A percentile compares a stretch with the other conserved stretches of the same genome.
Evolutionary conservation across 1,140 invertebrate genomes (phyloP).

Genomic region (Zaprionus kolodkinae): DNA sequence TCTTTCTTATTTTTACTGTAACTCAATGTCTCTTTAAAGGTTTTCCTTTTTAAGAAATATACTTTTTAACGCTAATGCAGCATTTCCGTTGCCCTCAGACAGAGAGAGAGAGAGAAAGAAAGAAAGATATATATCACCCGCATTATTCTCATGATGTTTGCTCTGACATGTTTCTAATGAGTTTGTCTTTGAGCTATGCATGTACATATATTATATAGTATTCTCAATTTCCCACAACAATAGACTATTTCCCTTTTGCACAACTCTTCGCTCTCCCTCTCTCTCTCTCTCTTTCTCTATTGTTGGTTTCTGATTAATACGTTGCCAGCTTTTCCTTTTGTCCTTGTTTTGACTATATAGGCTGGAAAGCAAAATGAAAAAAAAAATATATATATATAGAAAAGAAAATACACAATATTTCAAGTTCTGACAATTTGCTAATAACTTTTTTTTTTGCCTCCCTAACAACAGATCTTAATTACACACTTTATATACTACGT

Average conservation of each 20-base stretch:
- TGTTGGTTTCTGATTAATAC: conserved; percentile 25
- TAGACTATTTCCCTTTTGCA: neutral
- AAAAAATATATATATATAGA: neutral
- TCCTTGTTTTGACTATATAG: conserved; percentile 15
- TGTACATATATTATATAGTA: neutral
- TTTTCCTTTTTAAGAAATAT: neutral
- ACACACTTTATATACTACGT: neutral
- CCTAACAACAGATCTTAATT: neutral
- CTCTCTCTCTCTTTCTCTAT: neutral
- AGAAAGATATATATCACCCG: conserved; percentile 2
- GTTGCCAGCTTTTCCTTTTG: conserved; percentile 28
- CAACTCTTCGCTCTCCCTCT: neutral
- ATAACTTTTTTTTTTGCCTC: conserved; percentile 16
- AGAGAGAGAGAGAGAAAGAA: neutral
- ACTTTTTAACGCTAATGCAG: neutral
- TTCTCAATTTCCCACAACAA: conserved; percentile 25
- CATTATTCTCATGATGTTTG: conserved; percentile 14
- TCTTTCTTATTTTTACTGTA: neutral
- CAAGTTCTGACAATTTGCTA: conserved; percentile 21
- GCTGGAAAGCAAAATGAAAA: neutral
- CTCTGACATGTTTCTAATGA: conserved; percentile 33
- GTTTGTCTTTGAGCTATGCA: conserved; percentile 15
- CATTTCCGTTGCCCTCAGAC: neutral
- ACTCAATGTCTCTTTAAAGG: neutral
- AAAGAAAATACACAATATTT: neutral